These are phyloP conservation scores for Xestia sexstrigata DNA, from an alignment of 2,888 invertebrate genomes.

Conservation along the genomic window DNA sequence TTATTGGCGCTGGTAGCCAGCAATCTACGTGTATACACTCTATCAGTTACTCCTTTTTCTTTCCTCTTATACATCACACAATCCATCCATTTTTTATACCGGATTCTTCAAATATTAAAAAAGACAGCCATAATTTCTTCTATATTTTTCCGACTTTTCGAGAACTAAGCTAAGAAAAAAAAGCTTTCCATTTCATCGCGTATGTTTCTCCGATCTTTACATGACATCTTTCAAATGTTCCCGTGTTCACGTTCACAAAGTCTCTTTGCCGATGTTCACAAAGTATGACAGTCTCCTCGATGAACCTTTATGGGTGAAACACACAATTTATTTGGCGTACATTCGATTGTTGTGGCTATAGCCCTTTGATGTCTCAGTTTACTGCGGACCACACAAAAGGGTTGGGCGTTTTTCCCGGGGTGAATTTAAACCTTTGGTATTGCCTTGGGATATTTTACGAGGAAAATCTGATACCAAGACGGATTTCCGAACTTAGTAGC, in stretches of 20 bases:
- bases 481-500: neutral
- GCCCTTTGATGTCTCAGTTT: constrained; percentile 57
- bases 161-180: neutral
- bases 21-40: too few relatives aligned
- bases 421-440: constrained; percentile 31
- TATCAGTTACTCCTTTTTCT: neutral
- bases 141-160: neutral
- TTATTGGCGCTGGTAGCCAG: too few relatives aligned
- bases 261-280: constrained; percentile 25
- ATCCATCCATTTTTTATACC: neutral
- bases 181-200: neutral
- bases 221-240: constrained; percentile 2
- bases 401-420: constrained; percentile 18
- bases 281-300: constrained; percentile 18
- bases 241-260: constrained; percentile 19
- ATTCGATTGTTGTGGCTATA: constrained; percentile 54
- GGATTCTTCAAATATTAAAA: neutral
- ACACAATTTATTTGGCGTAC: constrained; percentile 41
- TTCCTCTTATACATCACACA: neutral
- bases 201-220: neutral
- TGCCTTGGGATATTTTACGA: constrained; percentile 18
- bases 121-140: neutral
- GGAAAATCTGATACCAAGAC: neutral
- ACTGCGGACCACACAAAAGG: constrained; percentile 45
- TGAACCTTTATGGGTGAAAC: constrained; percentile 32